These are phyloP conservation scores for Acronicta psi DNA, from an alignment of 2,888 invertebrate genomes.

Conservation along the genomic window DNA sequence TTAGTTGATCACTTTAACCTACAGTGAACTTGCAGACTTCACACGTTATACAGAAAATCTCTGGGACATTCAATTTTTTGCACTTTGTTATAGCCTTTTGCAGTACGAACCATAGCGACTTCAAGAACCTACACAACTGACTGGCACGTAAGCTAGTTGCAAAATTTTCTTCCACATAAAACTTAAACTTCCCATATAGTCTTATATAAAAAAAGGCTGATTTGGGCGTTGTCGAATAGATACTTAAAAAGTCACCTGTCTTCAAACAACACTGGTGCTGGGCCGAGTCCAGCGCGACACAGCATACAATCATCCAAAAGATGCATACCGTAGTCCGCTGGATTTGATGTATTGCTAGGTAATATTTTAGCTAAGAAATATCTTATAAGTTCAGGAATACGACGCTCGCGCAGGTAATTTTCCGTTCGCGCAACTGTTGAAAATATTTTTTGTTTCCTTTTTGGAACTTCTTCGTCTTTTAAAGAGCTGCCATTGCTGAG, in stretches of 20 bases:
- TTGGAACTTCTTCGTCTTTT: slow-evolving; percentile 59
- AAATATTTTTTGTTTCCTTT: slow-evolving; percentile 69
- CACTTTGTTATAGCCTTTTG: too few species aligned
- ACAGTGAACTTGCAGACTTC: too few species aligned
- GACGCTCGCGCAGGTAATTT: slow-evolving; percentile 75
- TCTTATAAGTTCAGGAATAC: slow-evolving; percentile 79
- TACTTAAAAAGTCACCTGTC: slow-evolving; percentile 61
- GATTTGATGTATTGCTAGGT: slow-evolving; percentile 65
- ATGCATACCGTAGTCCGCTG: slow-evolving; percentile 68
- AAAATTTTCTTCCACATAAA: too few species aligned
- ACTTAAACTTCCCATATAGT: too few species aligned
- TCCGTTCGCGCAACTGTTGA: slow-evolving; percentile 73
- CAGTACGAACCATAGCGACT: too few species aligned
- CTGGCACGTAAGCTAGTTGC: too few species aligned
- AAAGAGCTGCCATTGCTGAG: slow-evolving; percentile 54
- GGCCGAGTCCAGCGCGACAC: slow-evolving; percentile 77
- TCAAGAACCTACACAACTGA: too few species aligned
- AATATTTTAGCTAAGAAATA: slow-evolving; percentile 78
- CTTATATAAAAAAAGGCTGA: too few species aligned
- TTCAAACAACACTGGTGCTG: slow-evolving; percentile 79
- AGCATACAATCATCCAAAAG: slow-evolving; percentile 80
- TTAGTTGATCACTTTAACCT: too few species aligned
- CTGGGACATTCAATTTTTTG: too few species aligned
- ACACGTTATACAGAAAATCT: background rate
- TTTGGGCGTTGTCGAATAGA: too few species aligned